These are phyloP conservation scores for Esox niger DNA, from an alignment of 2,113 vertebrate genomes.

Conservation along the genomic window DNA sequence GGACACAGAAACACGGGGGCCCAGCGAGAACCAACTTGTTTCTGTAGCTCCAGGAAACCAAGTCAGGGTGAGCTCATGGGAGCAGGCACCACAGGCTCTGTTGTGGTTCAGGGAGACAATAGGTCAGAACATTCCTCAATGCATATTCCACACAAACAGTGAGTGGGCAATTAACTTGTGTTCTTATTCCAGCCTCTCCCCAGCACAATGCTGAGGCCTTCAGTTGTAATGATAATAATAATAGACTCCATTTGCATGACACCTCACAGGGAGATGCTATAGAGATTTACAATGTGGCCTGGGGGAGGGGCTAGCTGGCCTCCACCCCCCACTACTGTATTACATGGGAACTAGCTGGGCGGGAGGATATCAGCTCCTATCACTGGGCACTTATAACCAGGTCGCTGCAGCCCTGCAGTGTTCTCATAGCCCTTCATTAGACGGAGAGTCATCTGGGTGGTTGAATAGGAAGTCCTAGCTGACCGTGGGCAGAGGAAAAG, in stretches of 20 bases:
- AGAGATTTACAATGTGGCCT: constrained; percentile 49
- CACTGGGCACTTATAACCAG: constrained; percentile 41
- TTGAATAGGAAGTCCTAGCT: constrained; percentile 28
- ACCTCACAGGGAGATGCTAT: constrained; percentile 53
- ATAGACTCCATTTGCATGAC: constrained; percentile 62
- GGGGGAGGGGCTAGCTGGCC: background rate
- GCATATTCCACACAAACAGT: constrained; percentile 43
- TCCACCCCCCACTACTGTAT: constrained; percentile 36
- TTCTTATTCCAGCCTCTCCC: constrained; percentile 30
- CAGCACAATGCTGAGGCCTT: background rate
- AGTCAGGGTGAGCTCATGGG: constrained; percentile 44
- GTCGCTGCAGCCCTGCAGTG: constrained; percentile 25
- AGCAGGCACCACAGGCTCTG: constrained; percentile 38
- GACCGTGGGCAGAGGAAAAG: constrained; percentile 29
- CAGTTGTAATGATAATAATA: too few relatives aligned
- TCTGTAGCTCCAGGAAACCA: constrained; percentile 38
- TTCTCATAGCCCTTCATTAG: constrained; percentile 36
- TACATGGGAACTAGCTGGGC: constrained; percentile 26
- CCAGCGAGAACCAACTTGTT: constrained; percentile 47
- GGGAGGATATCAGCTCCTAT: constrained; percentile 9
- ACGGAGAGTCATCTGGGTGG: constrained; percentile 29
- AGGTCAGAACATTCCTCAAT: constrained; percentile 53
- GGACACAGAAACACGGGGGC: constrained; percentile 17
- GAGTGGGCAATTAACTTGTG: constrained; percentile 37
- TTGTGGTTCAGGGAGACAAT: constrained; percentile 51